A percentile compares a stretch with the other conserved stretches of the same genome.
phyloP scores from a whole-genome alignment of 1,140 invertebrate genomes.

The Arion vulgaris region DNA sequence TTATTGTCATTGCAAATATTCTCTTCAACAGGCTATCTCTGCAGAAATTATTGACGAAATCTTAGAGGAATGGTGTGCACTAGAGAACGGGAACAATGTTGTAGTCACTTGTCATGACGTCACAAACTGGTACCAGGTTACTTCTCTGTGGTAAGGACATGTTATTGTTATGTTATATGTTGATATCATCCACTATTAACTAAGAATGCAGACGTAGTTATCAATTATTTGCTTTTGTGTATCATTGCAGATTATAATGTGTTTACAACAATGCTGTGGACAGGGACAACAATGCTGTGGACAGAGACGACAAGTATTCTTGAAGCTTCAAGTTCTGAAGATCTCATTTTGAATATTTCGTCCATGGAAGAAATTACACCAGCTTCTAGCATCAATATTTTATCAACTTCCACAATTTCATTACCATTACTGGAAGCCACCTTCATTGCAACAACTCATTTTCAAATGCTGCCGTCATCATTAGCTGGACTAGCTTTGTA shows the following conservation, averaged over 20 bases:
- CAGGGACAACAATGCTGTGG: too few relatives aligned
- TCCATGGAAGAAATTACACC: neutral
- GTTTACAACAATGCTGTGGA: too few relatives aligned
- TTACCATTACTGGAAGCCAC: neutral
- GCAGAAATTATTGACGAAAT: neutral
- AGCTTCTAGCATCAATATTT: neutral
- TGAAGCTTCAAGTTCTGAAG: too few relatives aligned
- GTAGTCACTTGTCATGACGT: neutral
- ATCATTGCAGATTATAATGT: too few relatives aligned
- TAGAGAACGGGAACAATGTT: neutral
- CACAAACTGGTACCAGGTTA: neutral
- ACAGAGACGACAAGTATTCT: too few relatives aligned
- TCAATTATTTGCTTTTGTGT: too few relatives aligned
- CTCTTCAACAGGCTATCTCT: too few relatives aligned
- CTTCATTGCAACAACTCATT: neutral
- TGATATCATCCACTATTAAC: too few relatives aligned
- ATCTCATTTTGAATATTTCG: too few relatives aligned
- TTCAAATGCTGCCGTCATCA: neutral
- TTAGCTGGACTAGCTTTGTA: too few relatives aligned
- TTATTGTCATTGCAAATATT: too few relatives aligned
- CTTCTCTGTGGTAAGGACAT: neutral
- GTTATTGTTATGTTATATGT: neutral
- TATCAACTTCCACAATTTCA: neutral
- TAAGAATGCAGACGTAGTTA: too few relatives aligned
- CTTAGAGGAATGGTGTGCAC: neutral